Percentiles rank a stretch among this genome's conserved stretches.
Conservation (phyloP, 2,113 vertebrate genomes). For the Sus scrofa region T2T-Sscrofa CM000816.6:7592501-7593000, state of each 20-base stretch:
- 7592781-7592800: slow-evolving; percentile 14
- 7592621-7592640: neutral
- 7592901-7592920: slow-evolving; percentile 13
- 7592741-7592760: neutral
- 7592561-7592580: neutral
- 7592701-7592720: neutral
- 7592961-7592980: neutral
- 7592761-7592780: slow-evolving; percentile 3
- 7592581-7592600: neutral
- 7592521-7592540: neutral
- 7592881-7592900: neutral
- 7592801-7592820: neutral
- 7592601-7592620: neutral
- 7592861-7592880: slow-evolving; percentile 39
- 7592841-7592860: neutral
- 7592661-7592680: neutral
- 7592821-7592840: neutral
- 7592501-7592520: slow-evolving; percentile 22
- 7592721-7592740: neutral
- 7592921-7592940: slow-evolving; percentile 9
- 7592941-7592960: neutral
- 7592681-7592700: slow-evolving; percentile 3
- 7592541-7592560: neutral
- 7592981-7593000: slow-evolving; percentile 21
- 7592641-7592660: neutral